These are phyloP conservation scores for Neodiprion lecontei DNA, from an alignment of 1,140 invertebrate species.

Conservation along the genomic window DNA sequence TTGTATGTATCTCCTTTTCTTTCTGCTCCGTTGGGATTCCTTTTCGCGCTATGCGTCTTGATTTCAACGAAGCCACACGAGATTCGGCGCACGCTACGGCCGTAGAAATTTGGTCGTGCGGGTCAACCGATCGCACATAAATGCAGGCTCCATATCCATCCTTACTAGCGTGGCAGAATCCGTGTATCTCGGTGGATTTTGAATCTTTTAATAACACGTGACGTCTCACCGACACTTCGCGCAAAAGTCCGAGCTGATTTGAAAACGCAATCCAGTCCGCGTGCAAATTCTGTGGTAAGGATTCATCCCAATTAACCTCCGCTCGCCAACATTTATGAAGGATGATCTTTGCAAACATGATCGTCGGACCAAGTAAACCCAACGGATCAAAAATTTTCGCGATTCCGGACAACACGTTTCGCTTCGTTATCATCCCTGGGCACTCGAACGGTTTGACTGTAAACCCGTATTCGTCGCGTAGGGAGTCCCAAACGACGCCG, in stretches of 20 bases:
- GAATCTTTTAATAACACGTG: background rate
- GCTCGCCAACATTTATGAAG: conserved; percentile 42
- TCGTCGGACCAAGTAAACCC: conserved; percentile 18
- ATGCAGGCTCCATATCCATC: conserved; percentile 32
- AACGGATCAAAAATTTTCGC: conserved; percentile 28
- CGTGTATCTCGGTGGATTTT: conserved; percentile 26
- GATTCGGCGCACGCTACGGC: conserved; percentile 28
- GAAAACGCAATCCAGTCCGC: conserved; percentile 35
- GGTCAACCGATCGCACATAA: conserved; percentile 24
- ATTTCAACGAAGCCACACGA: conserved; percentile 27
- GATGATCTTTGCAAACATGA: conserved; percentile 26
- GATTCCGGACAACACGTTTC: conserved; percentile 17
- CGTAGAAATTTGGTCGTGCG: background rate
- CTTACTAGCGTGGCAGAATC: conserved; percentile 35
- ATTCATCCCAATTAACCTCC: conserved; percentile 47
- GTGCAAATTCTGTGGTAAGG: conserved; percentile 32
- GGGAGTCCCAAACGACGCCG: background rate
- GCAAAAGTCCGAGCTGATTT: conserved; percentile 24
- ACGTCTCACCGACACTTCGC: conserved; percentile 19
- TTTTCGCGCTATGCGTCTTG: background rate
- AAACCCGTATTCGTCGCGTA: background rate
- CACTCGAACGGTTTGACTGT: conserved; percentile 10
- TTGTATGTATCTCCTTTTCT: conserved; percentile 34
- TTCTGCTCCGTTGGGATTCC: conserved; percentile 30
- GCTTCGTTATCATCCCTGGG: conserved; percentile 12